phyloP scores from a whole-genome alignment of 2,113 vertebrate species.

The Cygnus buccinator region DNA sequence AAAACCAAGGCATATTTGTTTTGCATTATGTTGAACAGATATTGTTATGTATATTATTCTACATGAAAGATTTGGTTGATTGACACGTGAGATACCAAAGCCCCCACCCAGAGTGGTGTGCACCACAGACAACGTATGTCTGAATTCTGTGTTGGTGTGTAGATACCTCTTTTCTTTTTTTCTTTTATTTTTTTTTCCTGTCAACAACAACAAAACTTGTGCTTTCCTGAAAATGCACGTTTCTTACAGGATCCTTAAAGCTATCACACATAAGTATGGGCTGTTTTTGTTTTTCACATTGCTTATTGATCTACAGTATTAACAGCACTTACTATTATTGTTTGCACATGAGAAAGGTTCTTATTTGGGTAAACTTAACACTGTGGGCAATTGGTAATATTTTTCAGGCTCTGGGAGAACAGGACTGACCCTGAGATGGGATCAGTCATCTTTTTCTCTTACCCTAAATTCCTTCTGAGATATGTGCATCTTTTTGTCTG shows the following conservation, averaged over 20 bases:
- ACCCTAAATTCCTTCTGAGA: background rate
- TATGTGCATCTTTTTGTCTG: background rate
- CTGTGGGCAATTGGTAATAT: background rate
- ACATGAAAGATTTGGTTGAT: background rate
- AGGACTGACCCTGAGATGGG: background rate
- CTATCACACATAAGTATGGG: background rate
- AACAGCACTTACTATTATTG: background rate
- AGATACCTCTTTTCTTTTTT: background rate
- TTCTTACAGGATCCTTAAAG: background rate
- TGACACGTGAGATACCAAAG: background rate
- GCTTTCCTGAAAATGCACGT: background rate
- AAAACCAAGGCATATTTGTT: background rate
- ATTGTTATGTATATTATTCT: background rate
- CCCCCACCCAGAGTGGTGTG: no score
- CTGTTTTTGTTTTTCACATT: background rate
- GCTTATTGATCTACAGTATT: background rate
- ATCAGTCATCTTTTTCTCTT: background rate
- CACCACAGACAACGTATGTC: rapidly evolving
- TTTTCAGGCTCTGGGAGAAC: background rate
- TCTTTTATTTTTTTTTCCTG: background rate
- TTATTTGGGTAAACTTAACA: background rate
- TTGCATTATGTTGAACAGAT: background rate
- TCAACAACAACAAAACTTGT: background rate
- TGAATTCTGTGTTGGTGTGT: background rate
- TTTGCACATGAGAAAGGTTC: background rate